Evolutionary conservation across 2,113 vertebrate genomes (phyloP).

Genomic region (Prunella himalayana): DNA sequence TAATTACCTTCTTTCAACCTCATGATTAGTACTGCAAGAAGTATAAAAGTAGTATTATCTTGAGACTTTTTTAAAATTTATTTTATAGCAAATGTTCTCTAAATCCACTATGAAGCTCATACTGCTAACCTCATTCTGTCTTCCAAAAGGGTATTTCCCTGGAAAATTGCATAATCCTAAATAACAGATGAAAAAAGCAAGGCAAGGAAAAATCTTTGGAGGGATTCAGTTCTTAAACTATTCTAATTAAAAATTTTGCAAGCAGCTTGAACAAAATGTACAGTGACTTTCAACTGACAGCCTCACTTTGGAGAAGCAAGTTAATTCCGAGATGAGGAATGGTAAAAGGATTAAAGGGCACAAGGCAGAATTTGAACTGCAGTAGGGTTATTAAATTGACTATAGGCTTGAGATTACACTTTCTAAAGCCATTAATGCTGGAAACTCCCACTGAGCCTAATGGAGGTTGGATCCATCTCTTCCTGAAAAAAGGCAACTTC

Average conservation of each 20-base stretch:
- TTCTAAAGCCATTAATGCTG: not conserved
- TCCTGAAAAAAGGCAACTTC: not conserved
- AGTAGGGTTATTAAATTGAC: not conserved
- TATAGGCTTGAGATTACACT: not conserved
- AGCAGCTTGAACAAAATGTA: not conserved
- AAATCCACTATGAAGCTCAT: not conserved
- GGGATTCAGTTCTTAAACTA: not conserved
- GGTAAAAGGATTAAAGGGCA: constrained; percentile 2
- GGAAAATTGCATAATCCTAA: constrained; percentile 34
- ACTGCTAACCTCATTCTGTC: constrained; percentile 50
- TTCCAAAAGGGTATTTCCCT: constrained; percentile 25
- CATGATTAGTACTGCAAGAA: not conserved
- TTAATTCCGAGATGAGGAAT: not conserved
- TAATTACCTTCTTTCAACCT: not conserved
- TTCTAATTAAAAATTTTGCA: constrained; percentile 15
- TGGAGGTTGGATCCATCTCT: not conserved
- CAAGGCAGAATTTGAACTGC: not conserved
- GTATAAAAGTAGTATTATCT: not conserved
- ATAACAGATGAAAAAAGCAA: constrained; percentile 1
- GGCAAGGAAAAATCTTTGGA: not conserved
- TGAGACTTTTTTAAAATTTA: not conserved
- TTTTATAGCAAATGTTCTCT: not conserved
- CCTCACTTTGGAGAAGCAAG: not conserved
- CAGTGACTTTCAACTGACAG: not conserved
- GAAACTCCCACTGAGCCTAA: not conserved